Base-by-base conservation (phyloP, 2,113 vertebrate genomes). In the Coptodon rendalli region DNA sequence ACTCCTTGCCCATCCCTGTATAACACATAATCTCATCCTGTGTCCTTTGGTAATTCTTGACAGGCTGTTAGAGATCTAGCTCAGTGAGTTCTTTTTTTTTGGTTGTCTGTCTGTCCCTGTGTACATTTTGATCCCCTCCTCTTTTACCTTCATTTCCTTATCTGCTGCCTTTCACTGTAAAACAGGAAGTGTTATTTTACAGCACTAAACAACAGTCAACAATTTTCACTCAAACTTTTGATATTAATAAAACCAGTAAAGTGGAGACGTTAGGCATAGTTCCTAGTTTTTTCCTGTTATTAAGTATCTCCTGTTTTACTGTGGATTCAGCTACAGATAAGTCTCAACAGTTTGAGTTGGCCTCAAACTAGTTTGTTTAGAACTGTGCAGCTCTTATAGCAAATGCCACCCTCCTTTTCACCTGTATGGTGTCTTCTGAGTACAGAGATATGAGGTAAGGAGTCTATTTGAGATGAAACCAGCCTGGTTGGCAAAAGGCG, bases 291-390 rank as follows among this genome's bases (percentile, higher is more conserved):
- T 16, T 71, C 22, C 31, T 50, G 54, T 56, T 40, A 40, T 40
- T 57, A 11, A 27, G 53, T 36, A 81, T 84, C 78, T 91, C 91
- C 93, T 93, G 92, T 92, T 95, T 94, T 94, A 94, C 89, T 92
- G 68, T 92, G 54, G 6, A 52, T 59, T 71, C 6, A 11, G 80
- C 78, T 81, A 48, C 66, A 71, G 71, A 24, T 85, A 8, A 6
- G 53, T 48, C 19, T 88, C 86, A 83, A 56, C 85, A 86, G 88
- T 92, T 57, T 94, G 43, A 89, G 89, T 88, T 91, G 89, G 91
- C 86, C 81, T 80, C 83, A 27, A 22, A 78, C 5, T n/a, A 9
- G 53, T 48, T 61, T 66, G 10, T 79, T 16, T 36, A 7, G 56
- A 27, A 38, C 11, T 54, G 12, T 57, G 56, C 22, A 45, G 34